Evolutionary conservation across 2,888 invertebrate genomes (phyloP).

Genomic region (Catocala nupta): DNA sequence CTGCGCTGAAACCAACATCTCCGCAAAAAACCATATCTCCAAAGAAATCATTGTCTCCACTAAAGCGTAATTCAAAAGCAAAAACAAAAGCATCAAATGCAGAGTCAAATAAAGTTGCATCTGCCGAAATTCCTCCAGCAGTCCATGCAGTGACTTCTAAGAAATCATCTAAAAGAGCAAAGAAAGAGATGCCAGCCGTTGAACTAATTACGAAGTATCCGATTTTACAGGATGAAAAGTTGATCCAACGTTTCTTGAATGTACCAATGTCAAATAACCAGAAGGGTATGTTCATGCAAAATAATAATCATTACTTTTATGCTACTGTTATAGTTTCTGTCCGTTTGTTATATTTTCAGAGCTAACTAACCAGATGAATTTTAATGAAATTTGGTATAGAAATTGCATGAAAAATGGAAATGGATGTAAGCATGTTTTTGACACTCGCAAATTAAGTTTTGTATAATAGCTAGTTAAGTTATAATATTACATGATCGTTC

Average conservation of each 20-base stretch:
- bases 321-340: too few species aligned
- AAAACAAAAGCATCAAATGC: slow-evolving; percentile 40
- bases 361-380: too few species aligned
- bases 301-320: too few species aligned
- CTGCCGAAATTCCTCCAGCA: neutral
- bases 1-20: too few species aligned
- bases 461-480: too few species aligned
- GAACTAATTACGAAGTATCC: slow-evolving; percentile 63
- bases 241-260: slow-evolving; percentile 64
- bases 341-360: too few species aligned
- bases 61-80: slow-evolving; percentile 48
- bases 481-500: too few species aligned
- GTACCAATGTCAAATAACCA: slow-evolving; percentile 77
- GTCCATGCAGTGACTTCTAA: neutral
- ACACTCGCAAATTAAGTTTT: too few species aligned
- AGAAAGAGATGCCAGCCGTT: slow-evolving; percentile 12
- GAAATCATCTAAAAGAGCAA: slow-evolving; percentile 8
- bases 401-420: too few species aligned
- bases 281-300: slow-evolving; percentile 66
- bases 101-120: slow-evolving; percentile 40
- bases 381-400: too few species aligned
- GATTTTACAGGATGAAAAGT: slow-evolving; percentile 64
- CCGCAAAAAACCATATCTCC: slow-evolving; percentile 36
- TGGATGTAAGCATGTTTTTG: too few species aligned
- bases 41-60: neutral